A percentile compares a stretch with the other conserved stretches of the same genome.
Evolutionary conservation across 2,888 invertebrate species (phyloP).

Genomic region (Drosophila picticornis): DNA sequence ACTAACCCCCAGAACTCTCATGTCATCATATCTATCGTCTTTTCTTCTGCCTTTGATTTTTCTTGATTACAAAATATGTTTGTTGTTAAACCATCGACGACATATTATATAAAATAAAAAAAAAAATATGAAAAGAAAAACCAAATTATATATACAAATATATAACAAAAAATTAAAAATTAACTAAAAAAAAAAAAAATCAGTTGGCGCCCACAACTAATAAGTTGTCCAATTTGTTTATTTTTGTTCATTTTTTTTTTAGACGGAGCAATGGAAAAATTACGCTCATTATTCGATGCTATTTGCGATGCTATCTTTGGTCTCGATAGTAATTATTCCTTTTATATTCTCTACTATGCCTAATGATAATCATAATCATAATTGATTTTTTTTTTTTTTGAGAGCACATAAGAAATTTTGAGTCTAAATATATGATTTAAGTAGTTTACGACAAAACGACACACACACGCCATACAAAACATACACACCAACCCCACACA

Average conservation of each 20-base stretch:
- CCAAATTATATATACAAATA: constrained; percentile 30
- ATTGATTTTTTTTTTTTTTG: constrained; percentile 61
- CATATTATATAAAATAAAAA: constrained; percentile 16
- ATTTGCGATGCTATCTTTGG: constrained; percentile 80
- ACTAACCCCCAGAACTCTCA: constrained; percentile 38
- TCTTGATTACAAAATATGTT: constrained; percentile 34
- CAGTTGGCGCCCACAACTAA: constrained; percentile 63
- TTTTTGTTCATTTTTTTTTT: constrained; percentile 74
- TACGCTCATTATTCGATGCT: constrained; percentile 81
- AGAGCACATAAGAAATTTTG: constrained; percentile 68
- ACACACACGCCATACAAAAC: constrained; percentile 14
- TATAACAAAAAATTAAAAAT: constrained; percentile 17
- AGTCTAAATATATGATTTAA: constrained; percentile 54
- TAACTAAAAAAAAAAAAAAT: constrained; percentile 32
- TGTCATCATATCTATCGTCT: constrained; percentile 32
- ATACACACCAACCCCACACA: neutral
- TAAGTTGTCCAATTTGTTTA: constrained; percentile 76
- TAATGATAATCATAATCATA: constrained; percentile 69
- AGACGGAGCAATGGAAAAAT: constrained; percentile 79
- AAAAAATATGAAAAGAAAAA: constrained; percentile 61
- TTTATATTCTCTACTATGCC: constrained; percentile 74
- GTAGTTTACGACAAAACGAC: constrained; percentile 44
- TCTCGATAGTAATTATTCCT: constrained; percentile 80
- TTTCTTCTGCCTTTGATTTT: constrained; percentile 48
- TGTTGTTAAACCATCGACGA: constrained; percentile 31